These are phyloP conservation scores for Apodemia zela DNA, from an alignment of 2,888 invertebrate genomes.

Conservation along the genomic window DNA sequence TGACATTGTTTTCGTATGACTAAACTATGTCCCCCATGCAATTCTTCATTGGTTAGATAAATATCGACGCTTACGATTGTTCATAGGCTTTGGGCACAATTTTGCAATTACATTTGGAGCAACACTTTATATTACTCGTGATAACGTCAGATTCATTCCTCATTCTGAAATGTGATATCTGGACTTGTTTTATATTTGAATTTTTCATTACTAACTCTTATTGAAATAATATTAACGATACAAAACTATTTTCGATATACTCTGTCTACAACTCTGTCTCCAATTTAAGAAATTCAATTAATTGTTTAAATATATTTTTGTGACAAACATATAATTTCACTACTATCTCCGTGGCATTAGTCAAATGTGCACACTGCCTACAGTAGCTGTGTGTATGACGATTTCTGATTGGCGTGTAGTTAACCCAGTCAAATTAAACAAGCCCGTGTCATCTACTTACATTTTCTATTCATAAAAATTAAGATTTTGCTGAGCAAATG, in stretches of 20 bases:
- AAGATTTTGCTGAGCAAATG: too few species aligned
- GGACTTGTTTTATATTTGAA: constrained; percentile 7
- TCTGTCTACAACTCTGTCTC: background rate
- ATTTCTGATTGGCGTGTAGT: too few species aligned
- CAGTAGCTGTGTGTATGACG: too few species aligned
- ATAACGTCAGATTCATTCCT: constrained; percentile 9
- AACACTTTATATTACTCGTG: constrained; percentile 4
- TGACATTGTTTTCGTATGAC: constrained; percentile 7
- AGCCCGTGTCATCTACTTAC: too few species aligned
- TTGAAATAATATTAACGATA: background rate
- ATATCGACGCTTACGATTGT: background rate
- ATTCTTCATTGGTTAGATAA: background rate
- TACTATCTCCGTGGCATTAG: too few species aligned
- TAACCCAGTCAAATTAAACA: too few species aligned
- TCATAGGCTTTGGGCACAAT: constrained; percentile 12
- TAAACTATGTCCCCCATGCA: background rate
- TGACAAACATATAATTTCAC: background rate
- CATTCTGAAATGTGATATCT: constrained; percentile 11
- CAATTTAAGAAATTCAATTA: background rate
- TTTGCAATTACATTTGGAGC: constrained; percentile 10
- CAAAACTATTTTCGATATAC: background rate
- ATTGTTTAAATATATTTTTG: background rate
- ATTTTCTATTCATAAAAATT: too few species aligned
- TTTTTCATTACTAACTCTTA: background rate
- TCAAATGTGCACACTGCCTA: too few species aligned